A percentile compares a stretch with the other conserved stretches of the same genome.
phyloP scores from a whole-genome alignment of 2,113 vertebrate genomes.

The Dipodomys stephensi region DNA sequence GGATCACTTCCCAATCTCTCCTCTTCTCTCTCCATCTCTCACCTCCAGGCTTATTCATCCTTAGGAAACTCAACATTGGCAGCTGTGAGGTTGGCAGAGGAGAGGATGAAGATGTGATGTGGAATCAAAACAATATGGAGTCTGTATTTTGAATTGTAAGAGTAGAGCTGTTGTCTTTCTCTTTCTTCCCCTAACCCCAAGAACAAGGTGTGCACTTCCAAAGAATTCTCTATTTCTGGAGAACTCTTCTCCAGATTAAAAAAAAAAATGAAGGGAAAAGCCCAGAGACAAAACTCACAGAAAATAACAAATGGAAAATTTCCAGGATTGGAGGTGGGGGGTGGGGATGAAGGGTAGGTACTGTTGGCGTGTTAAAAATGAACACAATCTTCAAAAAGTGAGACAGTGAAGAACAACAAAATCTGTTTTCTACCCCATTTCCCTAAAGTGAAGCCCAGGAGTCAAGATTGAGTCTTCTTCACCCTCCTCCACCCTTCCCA shows the following conservation, averaged over 20 bases:
- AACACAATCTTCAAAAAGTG: neutral
- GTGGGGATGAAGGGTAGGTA: too few species aligned
- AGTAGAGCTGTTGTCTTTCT: neutral
- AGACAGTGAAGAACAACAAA: neutral
- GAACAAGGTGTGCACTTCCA: neutral
- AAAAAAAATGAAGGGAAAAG: neutral
- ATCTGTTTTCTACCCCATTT: neutral
- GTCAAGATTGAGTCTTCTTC: neutral
- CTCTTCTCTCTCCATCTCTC: neutral
- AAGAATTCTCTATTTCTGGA: neutral
- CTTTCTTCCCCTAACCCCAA: neutral
- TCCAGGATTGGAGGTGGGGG: neutral
- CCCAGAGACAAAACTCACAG: neutral
- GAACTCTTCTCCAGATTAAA: neutral
- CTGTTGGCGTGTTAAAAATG: neutral
- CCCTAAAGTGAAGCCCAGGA: neutral
- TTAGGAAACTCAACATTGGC: neutral
- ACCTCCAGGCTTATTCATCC: neutral
- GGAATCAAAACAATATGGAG: neutral
- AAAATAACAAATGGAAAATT: neutral
- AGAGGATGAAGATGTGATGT: neutral
- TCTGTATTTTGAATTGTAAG: neutral
- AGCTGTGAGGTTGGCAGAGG: neutral
- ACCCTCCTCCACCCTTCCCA: rapidly evolving
- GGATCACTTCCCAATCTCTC: neutral